Base-by-base conservation (phyloP, 2,797 vertebrate genomes). In the Alcedo atthis region DNA sequence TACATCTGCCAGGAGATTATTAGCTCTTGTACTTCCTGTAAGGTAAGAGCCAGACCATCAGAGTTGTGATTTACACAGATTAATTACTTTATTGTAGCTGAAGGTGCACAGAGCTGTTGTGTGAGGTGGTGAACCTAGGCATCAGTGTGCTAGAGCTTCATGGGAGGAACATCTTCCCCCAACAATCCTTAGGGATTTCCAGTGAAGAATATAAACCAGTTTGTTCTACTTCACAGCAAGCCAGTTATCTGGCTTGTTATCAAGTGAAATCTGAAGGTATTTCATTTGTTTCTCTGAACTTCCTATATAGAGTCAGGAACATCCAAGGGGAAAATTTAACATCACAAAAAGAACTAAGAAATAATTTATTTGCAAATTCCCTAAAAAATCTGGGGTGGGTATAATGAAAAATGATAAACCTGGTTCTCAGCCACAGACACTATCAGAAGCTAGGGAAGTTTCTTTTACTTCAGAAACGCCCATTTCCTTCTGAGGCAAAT, bases 1-100 rank as follows among this genome's bases (percentile, higher is more conserved):
- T 15, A 1, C 0, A 0, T n/a, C 32, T 85, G 40, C 35, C 51
- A 24, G 32, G 32, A 26, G 21, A 9, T 54, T 61, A 10, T 74
- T 66, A 33, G 26, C 35, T 67, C 53, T 42, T 33, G 33, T 33
- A 5, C 24, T 84, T 70, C 49, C 12, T 14, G 21, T 26, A 49
- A 62, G 8, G 19, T 21, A 14, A 33, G 37, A 81, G 42, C 51
- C 45, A 59, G 63, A 70, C 18, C 9, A 2, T 55, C 12, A 15
- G 79, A 26, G 26, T 62, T 82, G 16, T 43, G 49, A 14, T 85
- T 89, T 67, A 53, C n/a, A 25, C 17, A 26, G 17, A 35, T 51
- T 7, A 43, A 33, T 21, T 14, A 63, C 54, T 79, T 80, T n/a
- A 22, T 46, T 83, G 75, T 54, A 71, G 51, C 42, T 55, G 42